Percentiles rank a stretch among this genome's conserved stretches.
Conservation (phyloP, 2,113 vertebrate genomes). For the Mus pahari region DNA sequence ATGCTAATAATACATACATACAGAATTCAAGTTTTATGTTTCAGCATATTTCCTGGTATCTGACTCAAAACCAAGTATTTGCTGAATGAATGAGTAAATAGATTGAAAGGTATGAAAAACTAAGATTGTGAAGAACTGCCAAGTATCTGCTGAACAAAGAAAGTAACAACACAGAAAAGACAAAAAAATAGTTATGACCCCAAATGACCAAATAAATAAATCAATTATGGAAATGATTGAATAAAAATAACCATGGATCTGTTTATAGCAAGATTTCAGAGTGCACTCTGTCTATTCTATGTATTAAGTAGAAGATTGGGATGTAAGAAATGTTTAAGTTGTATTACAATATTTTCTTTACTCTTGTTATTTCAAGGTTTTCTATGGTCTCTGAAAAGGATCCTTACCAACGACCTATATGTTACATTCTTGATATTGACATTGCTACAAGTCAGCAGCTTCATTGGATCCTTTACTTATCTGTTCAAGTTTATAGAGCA, state of each 20-base stretch:
- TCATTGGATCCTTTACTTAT: constrained; percentile 92
- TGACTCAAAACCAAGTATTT: not conserved
- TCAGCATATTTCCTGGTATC: not conserved
- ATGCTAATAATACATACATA: not conserved
- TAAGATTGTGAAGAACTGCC: not conserved
- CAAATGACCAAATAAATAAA: constrained; percentile 43
- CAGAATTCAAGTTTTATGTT: not conserved
- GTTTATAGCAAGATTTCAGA: not conserved
- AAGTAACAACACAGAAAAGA: not conserved
- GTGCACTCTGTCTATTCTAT: not conserved
- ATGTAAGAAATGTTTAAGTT: not conserved
- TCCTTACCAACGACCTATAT: constrained; percentile 90
- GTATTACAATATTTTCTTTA: not conserved
- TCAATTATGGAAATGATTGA: not conserved
- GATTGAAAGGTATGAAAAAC: not conserved
- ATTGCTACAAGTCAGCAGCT: constrained; percentile 88
- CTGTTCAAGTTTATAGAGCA: constrained; percentile 95
- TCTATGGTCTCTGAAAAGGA: constrained; percentile 88
- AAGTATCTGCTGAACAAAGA: not conserved
- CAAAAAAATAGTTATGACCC: not conserved
- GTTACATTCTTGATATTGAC: constrained; percentile 84
- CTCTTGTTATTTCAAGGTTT: constrained; percentile 88
- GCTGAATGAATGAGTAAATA: not conserved
- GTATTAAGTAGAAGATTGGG: not conserved
- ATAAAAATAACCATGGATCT: not conserved